These are phyloP conservation scores for Paraplagusia blochii DNA, from an alignment of 2,113 vertebrate genomes.

Conservation along the genomic window DNA sequence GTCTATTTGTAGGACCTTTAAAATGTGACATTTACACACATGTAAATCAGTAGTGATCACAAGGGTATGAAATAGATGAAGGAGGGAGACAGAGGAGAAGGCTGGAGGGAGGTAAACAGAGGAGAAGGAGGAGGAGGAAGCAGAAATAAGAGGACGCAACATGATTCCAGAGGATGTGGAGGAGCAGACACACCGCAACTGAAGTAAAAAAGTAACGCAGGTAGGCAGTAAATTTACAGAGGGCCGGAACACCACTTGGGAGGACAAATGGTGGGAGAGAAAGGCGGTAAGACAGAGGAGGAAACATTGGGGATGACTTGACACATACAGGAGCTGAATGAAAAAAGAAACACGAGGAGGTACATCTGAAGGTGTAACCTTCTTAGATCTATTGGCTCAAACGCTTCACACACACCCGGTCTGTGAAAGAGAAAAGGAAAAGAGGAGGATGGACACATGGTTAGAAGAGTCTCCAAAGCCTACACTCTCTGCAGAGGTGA, in stretches of 20 bases:
- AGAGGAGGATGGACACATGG: background rate
- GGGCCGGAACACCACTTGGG: background rate
- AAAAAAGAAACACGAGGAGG: slow-evolving; percentile 38
- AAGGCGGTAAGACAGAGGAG: slow-evolving; percentile 2
- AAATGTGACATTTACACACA: slow-evolving; percentile 66
- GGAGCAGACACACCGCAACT: slow-evolving; percentile 26
- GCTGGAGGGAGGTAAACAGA: background rate
- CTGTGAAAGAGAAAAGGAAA: background rate
- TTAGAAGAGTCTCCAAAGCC: slow-evolving; percentile 3
- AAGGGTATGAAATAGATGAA: background rate
- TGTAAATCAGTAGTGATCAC: slow-evolving; percentile 47
- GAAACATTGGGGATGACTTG: slow-evolving; percentile 16
- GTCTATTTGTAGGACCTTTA: slow-evolving; percentile 53
- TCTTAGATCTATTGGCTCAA: slow-evolving; percentile 24
- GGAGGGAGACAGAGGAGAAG: background rate
- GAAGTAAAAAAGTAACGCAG: slow-evolving; percentile 17
- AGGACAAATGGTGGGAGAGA: slow-evolving; percentile 2
- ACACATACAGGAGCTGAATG: slow-evolving; percentile 29
- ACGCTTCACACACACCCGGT: slow-evolving; percentile 2
- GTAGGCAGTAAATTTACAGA: background rate
- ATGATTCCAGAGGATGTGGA: no score
- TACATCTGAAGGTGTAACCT: slow-evolving; percentile 19
- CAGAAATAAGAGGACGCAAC: background rate
- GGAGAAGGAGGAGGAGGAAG: background rate
- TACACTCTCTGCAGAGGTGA: slow-evolving; percentile 7